Evolutionary conservation across 2,113 vertebrate genomes (phyloP).

Genomic region (Oncorhynchus nerka): DNA sequence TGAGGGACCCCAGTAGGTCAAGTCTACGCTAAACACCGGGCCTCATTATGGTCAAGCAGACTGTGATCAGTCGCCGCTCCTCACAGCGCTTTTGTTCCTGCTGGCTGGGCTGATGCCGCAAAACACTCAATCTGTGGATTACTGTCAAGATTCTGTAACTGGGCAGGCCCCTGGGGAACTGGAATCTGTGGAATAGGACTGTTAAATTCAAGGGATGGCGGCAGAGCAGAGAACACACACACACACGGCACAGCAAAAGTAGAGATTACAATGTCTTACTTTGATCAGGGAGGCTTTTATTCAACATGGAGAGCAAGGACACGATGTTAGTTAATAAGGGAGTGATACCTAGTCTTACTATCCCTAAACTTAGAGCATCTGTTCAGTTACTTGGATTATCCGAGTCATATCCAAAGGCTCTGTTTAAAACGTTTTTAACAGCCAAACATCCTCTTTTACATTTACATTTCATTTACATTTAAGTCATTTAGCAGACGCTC

Average conservation of each 20-base stretch:
- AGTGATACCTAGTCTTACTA: background rate
- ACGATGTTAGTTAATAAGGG: background rate
- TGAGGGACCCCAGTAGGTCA: too few species aligned
- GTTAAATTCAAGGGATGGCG: background rate
- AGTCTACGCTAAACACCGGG: too few species aligned
- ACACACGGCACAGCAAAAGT: background rate
- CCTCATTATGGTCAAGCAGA: too few species aligned
- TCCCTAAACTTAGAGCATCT: background rate
- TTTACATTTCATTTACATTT: too few species aligned
- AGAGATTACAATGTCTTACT: background rate
- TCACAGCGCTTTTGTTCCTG: too few species aligned
- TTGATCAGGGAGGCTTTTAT: background rate
- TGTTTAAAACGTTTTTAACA: too few species aligned
- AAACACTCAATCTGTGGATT: constrained; percentile 48
- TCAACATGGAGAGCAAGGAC: background rate
- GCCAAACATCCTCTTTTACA: too few species aligned
- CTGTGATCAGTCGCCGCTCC: too few species aligned
- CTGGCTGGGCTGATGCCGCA: too few species aligned
- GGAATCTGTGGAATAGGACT: constrained; percentile 25
- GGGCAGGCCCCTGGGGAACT: constrained; percentile 44
- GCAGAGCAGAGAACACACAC: background rate
- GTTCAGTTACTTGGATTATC: too few species aligned
- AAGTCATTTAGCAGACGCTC: too few species aligned
- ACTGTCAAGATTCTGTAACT: constrained; percentile 65
- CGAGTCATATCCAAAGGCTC: too few species aligned